Percentiles rank a stretch among this genome's conserved stretches.
Evolutionary conservation across 2,888 invertebrate species (phyloP).

Genomic region (Torymus texanus): DNA sequence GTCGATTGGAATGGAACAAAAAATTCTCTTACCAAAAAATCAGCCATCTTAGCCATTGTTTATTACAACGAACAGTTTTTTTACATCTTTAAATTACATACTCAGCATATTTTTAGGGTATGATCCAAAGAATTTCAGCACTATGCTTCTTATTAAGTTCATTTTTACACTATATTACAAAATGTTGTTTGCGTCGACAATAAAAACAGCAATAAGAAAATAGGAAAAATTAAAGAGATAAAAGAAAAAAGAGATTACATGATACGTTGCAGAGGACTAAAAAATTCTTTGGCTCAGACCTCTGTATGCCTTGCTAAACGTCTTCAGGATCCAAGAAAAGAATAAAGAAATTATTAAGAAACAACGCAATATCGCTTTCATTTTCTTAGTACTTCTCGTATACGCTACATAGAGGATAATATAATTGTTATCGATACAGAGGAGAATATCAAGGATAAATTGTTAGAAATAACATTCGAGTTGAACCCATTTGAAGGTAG

Average conservation of each 20-base stretch:
- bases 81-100: constrained; percentile 54
- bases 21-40: constrained; percentile 56
- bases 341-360: constrained; percentile 46
- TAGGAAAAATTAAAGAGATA: constrained; percentile 37
- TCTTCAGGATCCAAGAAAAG: constrained; percentile 45
- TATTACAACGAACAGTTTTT: constrained; percentile 56
- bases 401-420: constrained; percentile 37
- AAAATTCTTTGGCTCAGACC: constrained; percentile 71
- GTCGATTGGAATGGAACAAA: constrained; percentile 33
- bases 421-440: constrained; percentile 61
- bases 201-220: constrained; percentile 48
- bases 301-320: constrained; percentile 57
- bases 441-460: constrained; percentile 57
- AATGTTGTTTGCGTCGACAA: constrained; percentile 32
- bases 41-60: constrained; percentile 57
- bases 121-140: constrained; percentile 69
- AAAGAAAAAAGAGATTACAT: constrained; percentile 25
- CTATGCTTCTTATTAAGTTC: constrained; percentile 52
- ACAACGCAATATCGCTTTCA: constrained; percentile 39
- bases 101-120: constrained; percentile 60
- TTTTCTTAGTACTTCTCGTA: constrained; percentile 39
- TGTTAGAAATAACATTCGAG: constrained; percentile 27
- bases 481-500: neutral
- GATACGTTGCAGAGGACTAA: constrained; percentile 53
- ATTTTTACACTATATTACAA: constrained; percentile 55